These are phyloP conservation scores for Propithecus deckenii DNA, from an alignment of 2,797 vertebrate genomes.

Conservation along the genomic window DNA sequence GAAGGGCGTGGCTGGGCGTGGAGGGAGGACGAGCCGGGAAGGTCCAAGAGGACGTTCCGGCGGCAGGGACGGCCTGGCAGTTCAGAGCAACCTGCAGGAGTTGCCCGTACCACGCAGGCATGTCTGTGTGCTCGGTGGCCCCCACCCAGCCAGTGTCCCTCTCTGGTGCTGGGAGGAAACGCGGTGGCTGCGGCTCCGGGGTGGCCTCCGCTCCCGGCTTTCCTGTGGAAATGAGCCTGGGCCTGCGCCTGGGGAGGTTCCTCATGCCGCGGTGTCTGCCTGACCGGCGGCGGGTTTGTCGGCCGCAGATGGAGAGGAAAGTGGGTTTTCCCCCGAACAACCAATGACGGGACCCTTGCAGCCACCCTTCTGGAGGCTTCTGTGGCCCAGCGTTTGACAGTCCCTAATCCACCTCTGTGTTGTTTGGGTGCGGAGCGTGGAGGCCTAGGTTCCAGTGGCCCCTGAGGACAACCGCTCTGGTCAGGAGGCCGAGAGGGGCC, in stretches of 20 bases:
- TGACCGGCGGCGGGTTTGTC: too few relatives aligned
- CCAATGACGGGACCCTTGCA: accelerated
- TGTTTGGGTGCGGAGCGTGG: not conserved
- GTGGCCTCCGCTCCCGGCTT: accelerated
- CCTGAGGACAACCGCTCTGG: not conserved
- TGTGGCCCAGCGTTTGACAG: accelerated
- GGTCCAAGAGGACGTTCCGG: not conserved
- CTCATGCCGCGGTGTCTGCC: not conserved
- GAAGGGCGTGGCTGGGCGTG: not conserved
- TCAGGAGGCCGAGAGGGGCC: not conserved
- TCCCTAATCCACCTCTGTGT: too few relatives aligned
- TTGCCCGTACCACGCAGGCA: not conserved
- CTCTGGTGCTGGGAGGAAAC: not conserved
- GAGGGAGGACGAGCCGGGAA: not conserved
- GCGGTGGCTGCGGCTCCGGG: too few relatives aligned
- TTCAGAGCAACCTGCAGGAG: too few relatives aligned
- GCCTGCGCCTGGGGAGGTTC: not conserved
- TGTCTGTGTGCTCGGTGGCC: not conserved
- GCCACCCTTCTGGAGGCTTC: not conserved
- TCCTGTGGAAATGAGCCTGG: not conserved
- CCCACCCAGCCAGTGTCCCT: too few relatives aligned
- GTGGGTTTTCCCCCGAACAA: not conserved
- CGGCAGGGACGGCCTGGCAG: not conserved
- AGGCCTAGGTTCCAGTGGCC: not conserved
- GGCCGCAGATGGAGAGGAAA: not conserved